Conservation (phyloP, 2,797 vertebrate species). For the Propithecus perrieri region DNA sequence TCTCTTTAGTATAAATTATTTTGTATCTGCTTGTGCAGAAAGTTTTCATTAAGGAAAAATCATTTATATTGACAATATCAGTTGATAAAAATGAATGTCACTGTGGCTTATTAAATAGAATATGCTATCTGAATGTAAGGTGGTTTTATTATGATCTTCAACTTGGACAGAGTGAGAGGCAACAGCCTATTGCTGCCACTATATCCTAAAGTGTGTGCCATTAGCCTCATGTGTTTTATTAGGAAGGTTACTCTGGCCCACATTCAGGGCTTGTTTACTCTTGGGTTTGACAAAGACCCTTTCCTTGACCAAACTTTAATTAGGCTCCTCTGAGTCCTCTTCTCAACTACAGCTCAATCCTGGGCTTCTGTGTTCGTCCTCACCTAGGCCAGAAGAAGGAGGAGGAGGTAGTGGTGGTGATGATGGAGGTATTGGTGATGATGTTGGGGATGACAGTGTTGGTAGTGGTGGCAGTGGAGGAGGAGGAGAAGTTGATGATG, state of each 20-base stretch:
- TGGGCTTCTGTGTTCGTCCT: not conserved
- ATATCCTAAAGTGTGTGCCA: not conserved
- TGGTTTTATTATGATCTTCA: not conserved
- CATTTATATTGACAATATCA: not conserved
- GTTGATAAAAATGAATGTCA: not conserved
- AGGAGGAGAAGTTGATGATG: no score
- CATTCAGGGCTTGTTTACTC: not conserved
- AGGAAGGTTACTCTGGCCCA: not conserved
- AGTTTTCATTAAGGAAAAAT: not conserved
- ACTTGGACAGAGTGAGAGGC: not conserved
- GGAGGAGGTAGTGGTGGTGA: not conserved
- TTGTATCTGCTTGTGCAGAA: constrained; percentile 5
- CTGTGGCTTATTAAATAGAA: not conserved
- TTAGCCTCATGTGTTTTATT: not conserved
- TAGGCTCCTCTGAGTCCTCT: not conserved
- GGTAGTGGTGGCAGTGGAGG: not conserved
- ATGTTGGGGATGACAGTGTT: not conserved
- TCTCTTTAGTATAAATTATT: not conserved
- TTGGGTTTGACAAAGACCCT: not conserved
- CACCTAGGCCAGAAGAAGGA: not conserved
- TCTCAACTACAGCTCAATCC: not conserved
- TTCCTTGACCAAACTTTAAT: not conserved
- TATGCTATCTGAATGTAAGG: not conserved
- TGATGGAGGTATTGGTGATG: no score
- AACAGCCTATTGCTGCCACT: not conserved